phyloP scores from a whole-genome alignment of 2,888 invertebrate species.

The Andrena dorsata region DNA sequence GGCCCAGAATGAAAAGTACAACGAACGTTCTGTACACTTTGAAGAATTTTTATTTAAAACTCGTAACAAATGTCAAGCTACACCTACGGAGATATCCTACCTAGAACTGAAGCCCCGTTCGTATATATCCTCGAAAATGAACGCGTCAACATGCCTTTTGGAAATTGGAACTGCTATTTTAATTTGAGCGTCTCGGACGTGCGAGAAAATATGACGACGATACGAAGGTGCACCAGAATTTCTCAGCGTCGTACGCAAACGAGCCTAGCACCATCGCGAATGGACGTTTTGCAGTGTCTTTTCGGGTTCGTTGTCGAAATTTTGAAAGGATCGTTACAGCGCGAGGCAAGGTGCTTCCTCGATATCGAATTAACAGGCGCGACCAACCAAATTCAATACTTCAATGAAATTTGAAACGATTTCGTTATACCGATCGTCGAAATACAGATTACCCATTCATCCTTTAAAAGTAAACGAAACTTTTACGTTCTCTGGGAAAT shows the following conservation, averaged over 20 bases:
- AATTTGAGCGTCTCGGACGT: conserved; percentile 43
- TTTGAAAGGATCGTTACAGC: neutral
- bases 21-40: conserved; percentile 41
- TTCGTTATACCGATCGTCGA: neutral
- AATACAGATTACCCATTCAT: neutral
- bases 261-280: neutral
- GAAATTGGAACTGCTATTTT: conserved; percentile 33
- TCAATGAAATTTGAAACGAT: neutral
- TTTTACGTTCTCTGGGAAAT: neutral
- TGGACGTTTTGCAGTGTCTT: neutral
- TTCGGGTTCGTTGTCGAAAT: neutral
- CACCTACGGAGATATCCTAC: conserved; percentile 49
- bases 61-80: conserved; percentile 66
- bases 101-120: conserved; percentile 48
- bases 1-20: conserved; percentile 35
- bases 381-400: conserved; percentile 13
- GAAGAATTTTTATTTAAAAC: conserved; percentile 70
- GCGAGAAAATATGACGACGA: neutral
- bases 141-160: conserved; percentile 11
- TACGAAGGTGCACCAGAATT: conserved; percentile 10
- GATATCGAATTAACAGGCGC: neutral
- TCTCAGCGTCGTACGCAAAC: conserved; percentile 1
- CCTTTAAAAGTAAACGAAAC: neutral
- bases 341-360: neutral
- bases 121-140: conserved; percentile 36